Evolutionary conservation across 2,113 vertebrate genomes (phyloP).

Genomic region (Lasiurus cinereus): DNA sequence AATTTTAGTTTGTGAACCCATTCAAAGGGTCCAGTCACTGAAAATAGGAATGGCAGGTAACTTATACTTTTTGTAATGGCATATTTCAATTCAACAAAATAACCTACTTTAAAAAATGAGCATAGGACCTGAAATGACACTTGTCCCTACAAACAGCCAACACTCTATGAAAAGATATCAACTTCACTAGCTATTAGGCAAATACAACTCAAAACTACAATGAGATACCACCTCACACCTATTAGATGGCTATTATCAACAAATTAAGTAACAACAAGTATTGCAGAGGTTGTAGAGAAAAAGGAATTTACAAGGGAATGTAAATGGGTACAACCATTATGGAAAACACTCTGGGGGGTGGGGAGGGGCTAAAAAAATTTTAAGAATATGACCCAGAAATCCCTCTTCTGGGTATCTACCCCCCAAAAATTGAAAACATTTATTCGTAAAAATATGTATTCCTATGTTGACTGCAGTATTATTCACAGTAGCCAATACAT

Average conservation of each 20-base stretch:
- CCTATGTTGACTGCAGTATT: not conserved
- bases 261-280: not conserved
- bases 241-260: not conserved
- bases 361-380: not conserved
- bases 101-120: not conserved
- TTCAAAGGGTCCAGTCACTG: constrained; percentile 3
- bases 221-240: not conserved
- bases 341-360: not conserved
- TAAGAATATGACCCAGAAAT: not conserved
- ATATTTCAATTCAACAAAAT: constrained; percentile 28
- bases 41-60: not conserved
- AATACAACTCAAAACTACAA: not conserved
- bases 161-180: not conserved
- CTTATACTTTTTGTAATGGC: not conserved
- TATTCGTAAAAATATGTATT: not conserved
- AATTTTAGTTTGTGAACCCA: constrained; percentile 17
- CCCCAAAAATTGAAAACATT: not conserved
- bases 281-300: not conserved
- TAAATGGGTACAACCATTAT: not conserved
- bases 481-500: not conserved
- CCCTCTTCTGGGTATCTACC: not conserved
- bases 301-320: not conserved
- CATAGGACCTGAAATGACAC: not conserved
- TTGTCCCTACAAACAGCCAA: not conserved
- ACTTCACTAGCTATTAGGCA: not conserved